Percentiles rank a stretch among this genome's conserved stretches.
Conservation (phyloP, 2,113 vertebrate species). For the Platanista minor region DNA sequence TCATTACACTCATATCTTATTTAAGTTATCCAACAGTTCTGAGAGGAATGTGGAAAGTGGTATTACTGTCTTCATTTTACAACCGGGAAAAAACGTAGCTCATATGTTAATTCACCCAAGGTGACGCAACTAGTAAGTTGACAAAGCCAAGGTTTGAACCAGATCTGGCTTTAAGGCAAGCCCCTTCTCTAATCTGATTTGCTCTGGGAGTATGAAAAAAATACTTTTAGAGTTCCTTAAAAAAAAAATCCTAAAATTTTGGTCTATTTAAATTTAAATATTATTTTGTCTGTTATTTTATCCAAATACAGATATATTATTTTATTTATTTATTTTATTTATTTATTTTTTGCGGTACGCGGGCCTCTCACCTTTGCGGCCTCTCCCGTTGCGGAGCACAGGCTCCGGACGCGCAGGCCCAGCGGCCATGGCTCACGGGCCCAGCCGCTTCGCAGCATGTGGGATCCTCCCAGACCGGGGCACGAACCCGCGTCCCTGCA, state of each 20-base stretch:
- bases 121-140: not conserved
- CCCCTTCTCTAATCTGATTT: not conserved
- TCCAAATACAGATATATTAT: not conserved
- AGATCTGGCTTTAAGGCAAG: not conserved
- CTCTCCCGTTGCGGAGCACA: too few species aligned
- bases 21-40: not conserved
- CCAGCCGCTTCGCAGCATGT: too few species aligned
- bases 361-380: too few species aligned
- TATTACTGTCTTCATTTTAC: not conserved
- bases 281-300: slow-evolving; percentile 8
- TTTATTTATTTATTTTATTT: too few species aligned
- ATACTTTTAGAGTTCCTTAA: slow-evolving; percentile 1
- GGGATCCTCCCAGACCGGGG: too few species aligned
- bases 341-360: too few species aligned
- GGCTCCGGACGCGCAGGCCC: too few species aligned
- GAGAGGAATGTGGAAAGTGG: not conserved
- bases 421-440: too few species aligned
- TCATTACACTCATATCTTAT: not conserved
- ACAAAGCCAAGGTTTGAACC: not conserved
- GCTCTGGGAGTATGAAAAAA: not conserved
- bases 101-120: not conserved
- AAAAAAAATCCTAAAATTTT: slow-evolving; percentile 25
- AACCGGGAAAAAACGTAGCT: not conserved
- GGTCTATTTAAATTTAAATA: not conserved
- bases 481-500: too few species aligned